Base-by-base conservation (phyloP, 2,888 invertebrate genomes). In the Conus canariensis region DNA sequence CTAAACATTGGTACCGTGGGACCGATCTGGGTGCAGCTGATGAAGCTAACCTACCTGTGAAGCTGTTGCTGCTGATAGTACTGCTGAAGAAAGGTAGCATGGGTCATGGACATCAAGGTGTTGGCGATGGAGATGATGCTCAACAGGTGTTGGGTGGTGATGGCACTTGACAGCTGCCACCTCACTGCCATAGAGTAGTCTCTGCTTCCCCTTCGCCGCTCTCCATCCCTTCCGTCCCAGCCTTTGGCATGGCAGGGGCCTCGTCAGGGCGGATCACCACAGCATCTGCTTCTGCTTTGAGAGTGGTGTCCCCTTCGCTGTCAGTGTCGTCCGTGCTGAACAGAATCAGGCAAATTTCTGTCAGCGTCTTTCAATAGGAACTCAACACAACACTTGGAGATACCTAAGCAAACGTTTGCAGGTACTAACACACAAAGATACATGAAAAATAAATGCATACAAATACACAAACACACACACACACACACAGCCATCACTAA, bases 71-170 rank as follows among this genome's bases (percentile, higher is more conserved):
- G 70, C 10, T 77, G 77, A 6, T 25, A 30, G 77, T 25, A 22
- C 12, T 80, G 59, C 12, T 77, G 91, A 12, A 93, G 92, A 96
- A 99, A 99, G 80, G 98, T 98, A 67, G 99, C 98, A 95, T 98
- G 98, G 96, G 98, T 98, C 98, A 99, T 99, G 0, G 99, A 98
- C 99, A 99, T 96, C 88, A 99, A 97, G 0, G 99, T 99, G 96
- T 99, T 99, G 88, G 99, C 98, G 90, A 99, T 97, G 0, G 99
- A 98, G 89, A 99, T 98, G 92, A 99, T 98, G 89, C 99, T 98
- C 93, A 99, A 97, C 92, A 99, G 97, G 96, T 99, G 99, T 96
- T 99, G 99, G 25, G 99, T 99, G 1, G 99, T 99, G 60, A 99
- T 97, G 0, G 99, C 98, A 1, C 98, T 98, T 93, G 99, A 99